These are phyloP conservation scores for Adelges cooleyi DNA, from an alignment of 1,140 invertebrate genomes.

Conservation along the genomic window DNA sequence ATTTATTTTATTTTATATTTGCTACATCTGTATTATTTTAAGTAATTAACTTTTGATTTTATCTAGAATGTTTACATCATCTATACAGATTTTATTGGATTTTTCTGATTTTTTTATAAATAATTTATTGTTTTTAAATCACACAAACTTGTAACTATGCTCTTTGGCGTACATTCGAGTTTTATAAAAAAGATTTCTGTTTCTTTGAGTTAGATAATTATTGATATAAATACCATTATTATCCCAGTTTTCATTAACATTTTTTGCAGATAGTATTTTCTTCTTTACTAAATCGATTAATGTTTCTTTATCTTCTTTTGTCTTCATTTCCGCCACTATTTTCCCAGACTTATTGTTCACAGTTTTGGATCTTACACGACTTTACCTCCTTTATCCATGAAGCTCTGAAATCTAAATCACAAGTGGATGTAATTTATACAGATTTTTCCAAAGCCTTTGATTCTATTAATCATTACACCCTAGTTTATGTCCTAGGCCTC, in stretches of 20 bases:
- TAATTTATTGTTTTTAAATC: not conserved
- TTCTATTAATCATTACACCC: constrained; percentile 26
- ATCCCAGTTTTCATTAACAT: not conserved
- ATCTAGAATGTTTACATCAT: not conserved
- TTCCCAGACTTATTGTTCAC: not conserved
- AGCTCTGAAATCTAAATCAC: constrained; percentile 8
- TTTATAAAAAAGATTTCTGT: not conserved
- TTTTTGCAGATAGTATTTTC: not conserved
- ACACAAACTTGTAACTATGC: not conserved
- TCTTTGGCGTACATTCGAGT: not conserved
- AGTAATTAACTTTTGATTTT: not conserved
- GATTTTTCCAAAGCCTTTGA: constrained; percentile 36
- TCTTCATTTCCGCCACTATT: not conserved
- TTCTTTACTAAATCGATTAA: not conserved
- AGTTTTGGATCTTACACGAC: not conserved
- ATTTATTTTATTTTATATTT: not conserved
- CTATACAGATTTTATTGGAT: not conserved
- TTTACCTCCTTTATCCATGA: not conserved
- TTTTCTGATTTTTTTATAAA: not conserved
- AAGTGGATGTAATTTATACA: constrained; percentile 33
- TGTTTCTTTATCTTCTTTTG: not conserved
- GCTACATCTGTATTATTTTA: not conserved
- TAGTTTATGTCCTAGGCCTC: not conserved
- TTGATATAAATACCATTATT: not conserved
- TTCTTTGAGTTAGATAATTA: not conserved